These are phyloP conservation scores for Myotis daubentonii DNA, from an alignment of 2,797 vertebrate genomes.

Conservation along the genomic window DNA sequence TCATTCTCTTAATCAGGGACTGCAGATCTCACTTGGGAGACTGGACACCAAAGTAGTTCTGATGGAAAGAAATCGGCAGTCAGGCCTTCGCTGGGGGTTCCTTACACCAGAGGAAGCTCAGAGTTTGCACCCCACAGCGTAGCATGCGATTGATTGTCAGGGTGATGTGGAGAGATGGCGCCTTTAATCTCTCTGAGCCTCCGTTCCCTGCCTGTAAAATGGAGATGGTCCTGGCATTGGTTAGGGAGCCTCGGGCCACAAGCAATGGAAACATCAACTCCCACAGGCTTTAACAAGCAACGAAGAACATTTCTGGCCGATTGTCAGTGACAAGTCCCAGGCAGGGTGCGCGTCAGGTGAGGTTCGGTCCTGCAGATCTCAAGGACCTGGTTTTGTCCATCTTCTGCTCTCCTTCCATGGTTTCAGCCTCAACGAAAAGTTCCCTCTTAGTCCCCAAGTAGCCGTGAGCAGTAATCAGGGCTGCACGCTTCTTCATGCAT, in stretches of 20 bases:
- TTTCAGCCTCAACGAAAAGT: background rate
- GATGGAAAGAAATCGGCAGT: background rate
- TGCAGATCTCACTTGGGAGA: background rate
- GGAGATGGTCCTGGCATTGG: background rate
- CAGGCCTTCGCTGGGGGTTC: background rate
- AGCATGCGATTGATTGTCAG: rapidly evolving
- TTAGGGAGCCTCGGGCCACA: background rate
- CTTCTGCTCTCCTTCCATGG: background rate
- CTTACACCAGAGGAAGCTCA: background rate
- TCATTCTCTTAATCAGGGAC: background rate
- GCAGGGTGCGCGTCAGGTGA: background rate
- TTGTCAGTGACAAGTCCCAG: background rate
- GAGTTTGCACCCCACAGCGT: background rate
- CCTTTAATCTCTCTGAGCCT: background rate
- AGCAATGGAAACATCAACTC: no score
- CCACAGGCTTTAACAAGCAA: rapidly evolving
- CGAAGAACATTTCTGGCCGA: background rate
- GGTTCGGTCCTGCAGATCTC: background rate
- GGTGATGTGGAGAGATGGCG: no score
- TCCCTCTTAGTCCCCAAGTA: background rate
- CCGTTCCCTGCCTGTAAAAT: background rate
- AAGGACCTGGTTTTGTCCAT: background rate
- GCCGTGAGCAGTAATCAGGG: background rate
- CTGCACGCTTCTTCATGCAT: rapidly evolving
- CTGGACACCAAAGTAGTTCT: background rate